Base-by-base conservation (phyloP, 2,797 vertebrate genomes). In the Danio tinwini region DNA sequence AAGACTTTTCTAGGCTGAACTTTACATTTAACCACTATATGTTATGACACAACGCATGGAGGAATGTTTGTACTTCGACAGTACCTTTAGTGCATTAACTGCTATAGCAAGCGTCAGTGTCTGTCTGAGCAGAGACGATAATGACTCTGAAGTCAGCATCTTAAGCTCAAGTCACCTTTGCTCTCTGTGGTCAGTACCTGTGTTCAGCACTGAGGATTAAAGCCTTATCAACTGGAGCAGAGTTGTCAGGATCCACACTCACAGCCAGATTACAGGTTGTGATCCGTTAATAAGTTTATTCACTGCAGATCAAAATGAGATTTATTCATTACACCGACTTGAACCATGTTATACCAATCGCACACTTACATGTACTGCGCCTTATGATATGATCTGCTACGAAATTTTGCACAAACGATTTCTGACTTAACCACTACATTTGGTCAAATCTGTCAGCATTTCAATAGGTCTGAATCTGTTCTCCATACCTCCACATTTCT, bases 331-430 rank as follows among this genome's bases (percentile, higher is more conserved):
- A 72, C 56, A 63, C n/a, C 6, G 10, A 44, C 39, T 13, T 13
- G 49, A 52, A 68, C 56, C 47, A n/a, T 45, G 67, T 67, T 13
- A 67, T 42, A 67, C 37, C 59, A 68, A 68, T 74, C 45, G 21
- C 42, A 61, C 78, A 81, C 87, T 84, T 86, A 37, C 87, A 87
- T 91, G 90, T 89, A 88, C 58, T 67, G 42, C 16, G 14, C 58
- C 21, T 49, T 72, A n/a, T 47, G 42, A 14, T 65, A 61, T 56
- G 68, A 49, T 85, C 50, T 56, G 53, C 50, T 40, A 59, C 40
- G 73, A 14, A 59, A 74, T 55, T 6, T 53, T 70, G 29, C 37
- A 17, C 68, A 53, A 53, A 53, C 6, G 37, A 6, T 70, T 53
- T 69, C 40, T 40, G 29, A 4, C 47, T 69, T 12, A 50, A 50